Evolutionary conservation across 1,140 invertebrate species (phyloP), one percentile per base, ranked within the genome.

Genomic region (Drosophila mojavensis): DNA sequence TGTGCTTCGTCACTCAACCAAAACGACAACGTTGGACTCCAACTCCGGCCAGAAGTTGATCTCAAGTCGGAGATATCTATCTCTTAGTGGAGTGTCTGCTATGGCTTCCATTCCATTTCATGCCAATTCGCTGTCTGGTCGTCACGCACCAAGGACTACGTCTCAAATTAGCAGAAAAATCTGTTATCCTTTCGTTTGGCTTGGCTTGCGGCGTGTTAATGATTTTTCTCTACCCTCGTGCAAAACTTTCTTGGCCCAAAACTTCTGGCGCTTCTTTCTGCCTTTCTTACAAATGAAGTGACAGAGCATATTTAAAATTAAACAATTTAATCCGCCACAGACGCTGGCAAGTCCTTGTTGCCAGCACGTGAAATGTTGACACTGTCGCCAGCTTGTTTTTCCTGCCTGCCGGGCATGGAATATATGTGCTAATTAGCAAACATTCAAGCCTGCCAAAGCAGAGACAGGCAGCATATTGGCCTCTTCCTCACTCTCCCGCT

Each of bases 141-240:
- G 85, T 91, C 90, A 91, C 82, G 90, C 90, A 91, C 90, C 90
- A 91, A 91, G 86, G 85, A 85, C 79, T 91, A 75, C 82, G 84
- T 75, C 79, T 80, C 89, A 91, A 91, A 91, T 91, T 91, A 91
- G 89, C 89, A 91, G 90, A 91, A 91, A 88, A 91, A 91, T 91
- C 90, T 91, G 90, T 91, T 91, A 91, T 91, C 90, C 90, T 91
- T 91, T 90, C 84, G 84, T 89, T 89, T 82, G 83, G 86, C 86
- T 90, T 80, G 72, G 82, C 90, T 91, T 91, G 86, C 90, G 90
- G 90, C 90, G 90, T 91, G 90, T 90, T 91, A 91, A 91, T 91
- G 90, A 91, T 91, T 91, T 91, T 91, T 88, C 73, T 70, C 66
- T 63, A 7, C 43, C 43, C n/a, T 45, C n/a, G 24, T 36, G 5